Evolutionary conservation across 2,113 vertebrate genomes (phyloP), one percentile per base, ranked within the genome.

Genomic region (Erythrocercus mccallii): DNA sequence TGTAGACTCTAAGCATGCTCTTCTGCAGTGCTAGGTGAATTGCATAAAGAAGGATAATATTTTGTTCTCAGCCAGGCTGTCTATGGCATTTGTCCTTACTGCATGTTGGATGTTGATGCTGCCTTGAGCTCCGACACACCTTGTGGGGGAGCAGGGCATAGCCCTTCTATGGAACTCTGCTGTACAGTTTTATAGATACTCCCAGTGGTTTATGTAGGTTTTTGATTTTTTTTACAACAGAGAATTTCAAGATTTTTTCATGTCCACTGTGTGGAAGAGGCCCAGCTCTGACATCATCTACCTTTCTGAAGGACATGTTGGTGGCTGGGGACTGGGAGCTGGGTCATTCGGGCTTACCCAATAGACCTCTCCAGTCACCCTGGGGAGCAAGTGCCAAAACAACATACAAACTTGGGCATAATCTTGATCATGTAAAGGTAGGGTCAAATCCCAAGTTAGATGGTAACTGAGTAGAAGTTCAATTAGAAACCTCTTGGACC

Each of bases 71-170:
- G 58, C 10, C 42, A 77, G 38, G 13, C 12, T 50, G 37, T 60
- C 20, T 14, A 2, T 1, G 3, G 9, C 1, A 1, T 7, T 25
- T 1, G 2, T 20, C 57, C 30, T 33, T 72, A 57, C 37, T 1
- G 1, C 0, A 2, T 1, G 1, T 8, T 24, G 35, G 13, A 2
- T 70, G 8, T 30, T 73, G 37, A 8, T 60, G 38, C 40, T 88
- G 11, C 38, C 47, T 60, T 2, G 2, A 1, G 5, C 20, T 81
- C 12, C 18, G 4, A 16, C 16, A 16, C 0, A 3, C 5, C 0
- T 0, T 16, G 7, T 0, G 0, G 15, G 15, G 15, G 11, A 72
- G 21, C 0, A 1, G 53, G 19, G 24, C 1, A 2, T 10, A 68
- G 33, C 3, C 10, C 25, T 60, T 38, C 42, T 3, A 0, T 37